Base-by-base conservation (phyloP, 2,113 vertebrate species). In the Chamaetylas fuelleborni region DNA sequence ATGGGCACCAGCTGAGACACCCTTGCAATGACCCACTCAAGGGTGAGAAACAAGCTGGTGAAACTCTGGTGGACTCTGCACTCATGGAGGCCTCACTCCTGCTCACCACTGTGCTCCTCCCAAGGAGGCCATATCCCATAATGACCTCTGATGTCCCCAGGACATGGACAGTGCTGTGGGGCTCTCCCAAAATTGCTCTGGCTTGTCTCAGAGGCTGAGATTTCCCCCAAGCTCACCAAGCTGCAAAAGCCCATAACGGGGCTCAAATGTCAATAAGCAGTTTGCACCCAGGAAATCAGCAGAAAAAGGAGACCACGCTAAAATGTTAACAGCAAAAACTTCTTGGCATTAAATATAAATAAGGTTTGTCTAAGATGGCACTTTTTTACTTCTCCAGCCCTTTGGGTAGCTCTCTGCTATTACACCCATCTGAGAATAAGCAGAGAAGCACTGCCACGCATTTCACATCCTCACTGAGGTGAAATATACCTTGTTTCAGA, bases 181-280 rank as follows among this genome's bases (percentile, higher is more conserved):
- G 33, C 33, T 76, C 38, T 87, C 38, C 48, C 28, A n/a, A 72
- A 86, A 81, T n/a, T 45, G 62, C 12, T 77, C n/a, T 3, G 8
- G 12, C 40, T 83, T 86, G 62, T 13, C 62, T 22, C 42, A 66
- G 31, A 66, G 38, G 24, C 36, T n/a, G 54, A 72, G 67, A 33
- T 61, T 86, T 36, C 9, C 19, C 23, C 14, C 19, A 28, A 1
- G 31, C 38, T 65, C 36, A 65, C 0, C 0, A 7, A 64, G 17
- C 48, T 80, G 66, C n/a, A 80, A 69, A 86, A 92, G 15, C 20
- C 28, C 15, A 2, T n/a, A 51, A 71, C 0, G 28, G 45, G 31
- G 25, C 62, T 92, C 45, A 76, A 90, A 92, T 4, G 8, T 40
- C 61, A 18, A 23, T 6, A 47, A 74, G 56, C 36, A 40, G 45